phyloP scores from a whole-genome alignment of 1,140 invertebrate species.

The Sycophaga agraensis region DNA sequence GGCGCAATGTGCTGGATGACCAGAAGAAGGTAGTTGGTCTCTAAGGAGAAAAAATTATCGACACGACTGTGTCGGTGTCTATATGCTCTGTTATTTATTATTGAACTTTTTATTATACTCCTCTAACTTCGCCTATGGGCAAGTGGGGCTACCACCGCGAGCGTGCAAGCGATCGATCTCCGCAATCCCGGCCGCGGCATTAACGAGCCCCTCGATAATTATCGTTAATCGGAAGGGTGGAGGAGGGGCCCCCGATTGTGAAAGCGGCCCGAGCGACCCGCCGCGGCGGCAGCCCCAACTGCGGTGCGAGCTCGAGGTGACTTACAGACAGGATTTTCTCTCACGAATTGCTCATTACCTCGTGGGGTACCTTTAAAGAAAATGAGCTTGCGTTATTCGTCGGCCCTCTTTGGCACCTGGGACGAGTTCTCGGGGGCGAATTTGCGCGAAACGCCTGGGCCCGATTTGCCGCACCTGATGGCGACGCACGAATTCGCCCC shows the following conservation, averaged over 20 bases:
- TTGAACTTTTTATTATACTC: conserved; percentile 21
- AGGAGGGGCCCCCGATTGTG: too few relatives aligned
- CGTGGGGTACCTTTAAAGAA: conserved; percentile 57
- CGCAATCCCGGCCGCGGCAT: too few relatives aligned
- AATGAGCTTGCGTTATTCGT: conserved; percentile 47
- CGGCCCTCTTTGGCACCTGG: neutral
- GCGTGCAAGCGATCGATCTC: too few relatives aligned
- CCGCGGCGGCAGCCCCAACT: conserved; percentile 20
- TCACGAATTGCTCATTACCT: conserved; percentile 56
- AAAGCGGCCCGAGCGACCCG: too few relatives aligned
- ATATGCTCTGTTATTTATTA: conserved; percentile 1
- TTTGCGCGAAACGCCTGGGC: too few relatives aligned
- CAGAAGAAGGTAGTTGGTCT: neutral
- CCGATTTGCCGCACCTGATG: too few relatives aligned
- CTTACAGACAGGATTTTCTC: conserved; percentile 52
- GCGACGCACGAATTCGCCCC: too few relatives aligned
- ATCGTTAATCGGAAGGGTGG: too few relatives aligned
- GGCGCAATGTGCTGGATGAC: neutral
- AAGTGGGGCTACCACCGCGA: conserved; percentile 16
- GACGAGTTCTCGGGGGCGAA: neutral
- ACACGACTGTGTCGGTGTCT: conserved; percentile 3
- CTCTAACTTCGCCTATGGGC: conserved; percentile 19
- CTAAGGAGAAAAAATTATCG: conserved; percentile 4
- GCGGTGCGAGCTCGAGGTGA: conserved; percentile 41
- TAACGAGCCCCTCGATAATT: too few relatives aligned